phyloP scores from a whole-genome alignment of 37 sponge, comb jelly and placozoan genomes.

The Chondrosia reniformis region DNA sequence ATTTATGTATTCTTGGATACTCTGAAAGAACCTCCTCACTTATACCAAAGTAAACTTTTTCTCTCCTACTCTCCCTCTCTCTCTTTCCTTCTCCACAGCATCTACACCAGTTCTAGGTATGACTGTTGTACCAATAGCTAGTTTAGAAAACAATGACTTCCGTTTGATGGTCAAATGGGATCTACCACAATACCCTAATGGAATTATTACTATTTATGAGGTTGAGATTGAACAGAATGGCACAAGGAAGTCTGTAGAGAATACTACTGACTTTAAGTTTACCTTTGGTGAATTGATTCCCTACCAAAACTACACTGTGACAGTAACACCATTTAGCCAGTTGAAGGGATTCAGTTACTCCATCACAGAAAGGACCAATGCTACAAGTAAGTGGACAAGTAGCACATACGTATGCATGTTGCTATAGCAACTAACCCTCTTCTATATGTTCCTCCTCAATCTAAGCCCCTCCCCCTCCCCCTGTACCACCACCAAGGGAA shows the following conservation, averaged over 20 bases:
- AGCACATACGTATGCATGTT: background rate
- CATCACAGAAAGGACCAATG: background rate
- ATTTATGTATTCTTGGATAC: no score
- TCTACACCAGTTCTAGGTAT: background rate
- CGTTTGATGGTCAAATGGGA: background rate
- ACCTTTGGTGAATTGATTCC: no score
- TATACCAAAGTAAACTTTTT: no score
- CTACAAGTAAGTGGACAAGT: background rate
- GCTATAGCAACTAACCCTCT: background rate
- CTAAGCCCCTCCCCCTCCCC: background rate
- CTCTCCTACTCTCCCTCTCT: no score
- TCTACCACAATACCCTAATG: constrained; percentile 8
- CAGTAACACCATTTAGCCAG: background rate
- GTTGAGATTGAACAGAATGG: background rate
- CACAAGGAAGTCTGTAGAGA: background rate
- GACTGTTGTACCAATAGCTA: background rate
- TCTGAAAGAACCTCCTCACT: no score
- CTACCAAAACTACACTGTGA: background rate
- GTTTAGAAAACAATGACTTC: background rate
- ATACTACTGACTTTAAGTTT: no score
- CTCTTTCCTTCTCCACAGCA: background rate
- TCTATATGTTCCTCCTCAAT: background rate
- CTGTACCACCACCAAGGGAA: background rate
- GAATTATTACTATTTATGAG: background rate
- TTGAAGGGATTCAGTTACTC: background rate